Percentiles rank a stretch among this genome's conserved stretches.
Evolutionary conservation across 2,888 invertebrate genomes (phyloP).

Genomic region (Vesta saturnalis): DNA sequence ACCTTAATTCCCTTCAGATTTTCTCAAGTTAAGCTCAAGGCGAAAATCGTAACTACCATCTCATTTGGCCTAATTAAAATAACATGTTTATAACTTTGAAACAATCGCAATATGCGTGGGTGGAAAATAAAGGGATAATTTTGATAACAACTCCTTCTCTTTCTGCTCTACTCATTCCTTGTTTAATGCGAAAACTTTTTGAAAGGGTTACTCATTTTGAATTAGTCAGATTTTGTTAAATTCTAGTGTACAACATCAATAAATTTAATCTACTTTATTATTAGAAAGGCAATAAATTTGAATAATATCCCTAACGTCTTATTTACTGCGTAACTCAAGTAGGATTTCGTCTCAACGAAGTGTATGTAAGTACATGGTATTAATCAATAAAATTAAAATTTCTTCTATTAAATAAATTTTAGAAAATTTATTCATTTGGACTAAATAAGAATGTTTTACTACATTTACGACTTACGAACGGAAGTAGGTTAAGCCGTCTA

Average conservation of each 20-base stretch:
- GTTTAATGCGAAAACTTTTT: not conserved
- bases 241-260: slow-evolving; percentile 17
- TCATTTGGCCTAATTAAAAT: not conserved
- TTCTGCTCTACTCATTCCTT: not conserved
- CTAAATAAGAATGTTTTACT: not conserved
- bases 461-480: slow-evolving; percentile 1
- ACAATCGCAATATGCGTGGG: not conserved
- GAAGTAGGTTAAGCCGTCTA: slow-evolving; percentile 31
- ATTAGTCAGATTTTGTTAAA: not conserved
- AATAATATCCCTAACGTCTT: slow-evolving; percentile 39
- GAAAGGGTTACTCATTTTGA: not conserved
- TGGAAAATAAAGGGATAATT: not conserved
- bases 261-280: slow-evolving; percentile 31
- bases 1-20: too few relatives aligned
- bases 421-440: slow-evolving; percentile 1
- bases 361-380: not conserved
- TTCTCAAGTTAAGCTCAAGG: too few relatives aligned
- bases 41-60: not conserved
- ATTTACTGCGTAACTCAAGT: slow-evolving; percentile 41
- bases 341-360: slow-evolving; percentile 17
- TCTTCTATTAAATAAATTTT: not conserved
- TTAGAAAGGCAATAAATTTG: slow-evolving; percentile 39
- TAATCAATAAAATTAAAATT: slow-evolving; percentile 11
- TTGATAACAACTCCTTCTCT: not conserved
- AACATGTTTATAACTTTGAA: slow-evolving; percentile 1